Evolutionary conservation across 2,888 invertebrate genomes (phyloP).

Genomic region (Coleophora flavipennella): DNA sequence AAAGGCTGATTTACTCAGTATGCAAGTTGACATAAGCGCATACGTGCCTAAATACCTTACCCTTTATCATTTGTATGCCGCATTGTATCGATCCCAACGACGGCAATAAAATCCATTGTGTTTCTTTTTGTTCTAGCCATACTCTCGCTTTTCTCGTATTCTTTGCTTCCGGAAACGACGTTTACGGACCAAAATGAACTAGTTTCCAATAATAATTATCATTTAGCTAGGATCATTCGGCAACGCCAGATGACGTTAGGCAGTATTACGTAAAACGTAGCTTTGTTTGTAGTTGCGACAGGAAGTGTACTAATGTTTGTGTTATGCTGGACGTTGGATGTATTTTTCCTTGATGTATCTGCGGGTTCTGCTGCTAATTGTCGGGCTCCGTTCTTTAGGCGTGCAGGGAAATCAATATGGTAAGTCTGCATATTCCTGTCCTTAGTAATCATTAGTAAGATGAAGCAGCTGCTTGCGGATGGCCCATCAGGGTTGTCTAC

Average conservation of each 20-base stretch:
- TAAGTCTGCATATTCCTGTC: too few species aligned
- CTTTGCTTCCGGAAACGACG: not conserved
- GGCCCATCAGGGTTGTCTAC: too few species aligned
- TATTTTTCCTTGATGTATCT: constrained; percentile 3
- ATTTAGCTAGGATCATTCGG: not conserved
- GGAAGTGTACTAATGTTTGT: not conserved
- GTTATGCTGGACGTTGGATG: constrained; percentile 2
- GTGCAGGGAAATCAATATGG: constrained; percentile 5
- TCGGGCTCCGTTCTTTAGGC: not conserved
- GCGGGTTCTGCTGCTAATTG: not conserved
- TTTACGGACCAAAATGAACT: not conserved
- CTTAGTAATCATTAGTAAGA: too few species aligned
- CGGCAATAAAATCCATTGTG: constrained; percentile 3
- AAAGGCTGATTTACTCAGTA: not conserved
- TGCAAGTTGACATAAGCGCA: not conserved
- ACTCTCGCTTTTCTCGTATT: constrained; percentile 4
- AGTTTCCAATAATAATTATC: not conserved
- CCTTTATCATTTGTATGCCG: constrained; percentile 13
- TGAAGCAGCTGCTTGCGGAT: too few species aligned
- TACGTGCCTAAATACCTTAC: not conserved
- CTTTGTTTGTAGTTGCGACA: not conserved
- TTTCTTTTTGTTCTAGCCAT: constrained; percentile 2
- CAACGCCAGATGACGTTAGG: constrained; percentile 3
- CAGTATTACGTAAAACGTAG: not conserved
- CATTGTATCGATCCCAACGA: constrained; percentile 9